Conservation (phyloP, 2,888 invertebrate genomes). For the Gerris lacustris region DNA sequence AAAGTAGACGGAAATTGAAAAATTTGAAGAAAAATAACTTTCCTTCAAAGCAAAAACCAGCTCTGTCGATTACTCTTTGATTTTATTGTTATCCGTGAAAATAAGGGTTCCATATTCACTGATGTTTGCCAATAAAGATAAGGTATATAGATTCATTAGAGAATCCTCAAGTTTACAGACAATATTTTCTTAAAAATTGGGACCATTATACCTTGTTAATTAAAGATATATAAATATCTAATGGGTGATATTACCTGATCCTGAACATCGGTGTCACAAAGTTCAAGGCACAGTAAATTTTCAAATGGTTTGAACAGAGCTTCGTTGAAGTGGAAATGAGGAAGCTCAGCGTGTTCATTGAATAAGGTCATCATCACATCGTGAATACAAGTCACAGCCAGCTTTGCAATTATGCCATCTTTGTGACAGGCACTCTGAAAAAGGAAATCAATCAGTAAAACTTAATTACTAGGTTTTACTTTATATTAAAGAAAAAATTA, state of each 20-base stretch:
- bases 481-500: too few species aligned
- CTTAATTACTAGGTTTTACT: not conserved
- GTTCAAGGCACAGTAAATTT: slow-evolving; percentile 80
- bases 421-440: slow-evolving; percentile 78
- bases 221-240: too few species aligned
- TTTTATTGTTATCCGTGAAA: too few species aligned
- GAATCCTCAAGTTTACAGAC: too few species aligned
- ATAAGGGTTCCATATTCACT: too few species aligned
- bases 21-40: not conserved
- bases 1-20: not conserved
- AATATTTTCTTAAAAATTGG: too few species aligned
- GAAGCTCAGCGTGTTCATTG: slow-evolving; percentile 73
- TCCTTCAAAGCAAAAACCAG: too few species aligned
- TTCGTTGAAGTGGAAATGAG: slow-evolving; percentile 92
- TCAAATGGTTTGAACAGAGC: slow-evolving; percentile 90
- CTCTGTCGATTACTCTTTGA: too few species aligned
- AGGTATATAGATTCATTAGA: too few species aligned
- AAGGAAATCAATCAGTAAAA: slow-evolving; percentile 16
- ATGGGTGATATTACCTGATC: slow-evolving; percentile 43
- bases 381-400: slow-evolving; percentile 83
- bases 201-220: too few species aligned
- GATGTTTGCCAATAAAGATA: too few species aligned
- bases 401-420: slow-evolving; percentile 75
- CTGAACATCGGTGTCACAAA: slow-evolving; percentile 87
- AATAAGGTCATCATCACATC: slow-evolving; percentile 79